Base-by-base conservation (phyloP, 2,797 vertebrate genomes). In the Ciconia nigra region DNA sequence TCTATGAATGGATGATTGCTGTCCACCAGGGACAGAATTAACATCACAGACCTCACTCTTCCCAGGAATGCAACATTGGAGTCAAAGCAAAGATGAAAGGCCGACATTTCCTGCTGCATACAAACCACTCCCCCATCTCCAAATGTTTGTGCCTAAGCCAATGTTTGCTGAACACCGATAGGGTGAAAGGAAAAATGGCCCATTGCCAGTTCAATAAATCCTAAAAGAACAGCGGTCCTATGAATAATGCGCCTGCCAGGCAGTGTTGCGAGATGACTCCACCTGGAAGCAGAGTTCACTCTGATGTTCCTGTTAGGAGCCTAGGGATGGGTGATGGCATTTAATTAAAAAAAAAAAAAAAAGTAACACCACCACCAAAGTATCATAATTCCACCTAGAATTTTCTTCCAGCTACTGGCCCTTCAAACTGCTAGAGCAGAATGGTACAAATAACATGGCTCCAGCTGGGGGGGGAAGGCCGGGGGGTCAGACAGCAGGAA, bases 1-100 rank as follows among this genome's bases (percentile, higher is more conserved):
- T 81, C 91, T 76, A 55, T 94, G 97, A 94, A 95, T 79, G 94
- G 93, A 59, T 91, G 94, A 93, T 86, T 96, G 92, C 87, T 82
- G 89, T 86, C 71, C 95, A 92, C 92, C 59, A 7, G 94, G 92
- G 93, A 81, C 47, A 39, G 88, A 62, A 74, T 47, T 67, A 91
- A 94, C 94, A 97, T 88, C 92, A 94, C 87, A 97, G 89, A 78
- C 47, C 87, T 96, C 46, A 4, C 79, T 97, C 79, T 90, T 71
- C 87, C 84, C 77, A 81, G 92, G 95, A 97, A 97, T 93, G 92
- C 79, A 63, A 51, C 14, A 1, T 3, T 97, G 94, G 86, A 96
- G 74, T 37, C 79, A 70, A 66, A 95, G 95, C 90, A 96, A 88
- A 97, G 95, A 81, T 3, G 61, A 41, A 52, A 92, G 79, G 63